phyloP scores from a whole-genome alignment of 2,113 vertebrate species.

The Planiliza haematocheilus region DNA sequence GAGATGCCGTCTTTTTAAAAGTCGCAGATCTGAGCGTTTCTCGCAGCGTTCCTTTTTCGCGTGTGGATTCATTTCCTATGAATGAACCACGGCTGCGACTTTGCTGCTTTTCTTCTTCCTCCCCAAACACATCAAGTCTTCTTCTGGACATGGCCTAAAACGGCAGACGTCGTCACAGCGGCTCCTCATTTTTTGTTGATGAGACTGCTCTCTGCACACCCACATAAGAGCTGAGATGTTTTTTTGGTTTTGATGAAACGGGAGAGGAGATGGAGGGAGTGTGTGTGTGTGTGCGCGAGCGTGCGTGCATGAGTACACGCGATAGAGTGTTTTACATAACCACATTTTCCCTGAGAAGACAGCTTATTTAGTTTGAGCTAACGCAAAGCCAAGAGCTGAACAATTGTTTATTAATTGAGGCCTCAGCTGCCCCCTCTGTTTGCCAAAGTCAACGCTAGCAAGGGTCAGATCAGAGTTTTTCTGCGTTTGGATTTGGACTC shows the following conservation, averaged over 20 bases:
- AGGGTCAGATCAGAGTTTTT: constrained; percentile 13
- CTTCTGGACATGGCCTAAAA: background rate
- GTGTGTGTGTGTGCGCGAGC: constrained; percentile 4
- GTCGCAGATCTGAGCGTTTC: constrained; percentile 9
- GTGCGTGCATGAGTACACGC: background rate
- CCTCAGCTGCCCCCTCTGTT: constrained; percentile 13
- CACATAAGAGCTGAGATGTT: constrained; percentile 14
- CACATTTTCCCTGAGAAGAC: constrained; percentile 42
- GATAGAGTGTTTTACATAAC: constrained; percentile 34
- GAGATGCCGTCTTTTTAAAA: constrained; percentile 18
- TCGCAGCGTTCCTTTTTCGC: constrained; percentile 5
- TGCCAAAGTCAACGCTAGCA: constrained; percentile 16
- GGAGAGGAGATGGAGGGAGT: constrained; percentile 22
- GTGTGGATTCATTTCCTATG: background rate
- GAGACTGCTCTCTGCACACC: constrained; percentile 31
- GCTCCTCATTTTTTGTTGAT: background rate
- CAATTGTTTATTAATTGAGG: constrained; percentile 48
- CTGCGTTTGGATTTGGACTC: background rate
- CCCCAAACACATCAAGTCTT: background rate
- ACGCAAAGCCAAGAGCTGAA: constrained; percentile 28
- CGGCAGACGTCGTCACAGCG: background rate
- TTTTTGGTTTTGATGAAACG: constrained; percentile 19
- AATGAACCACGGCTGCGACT: background rate
- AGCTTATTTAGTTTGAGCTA: constrained; percentile 51
- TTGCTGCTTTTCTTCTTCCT: background rate